Percentiles rank a stretch among this genome's conserved stretches.
phyloP scores from a whole-genome alignment of 2,113 vertebrate species.

The Saimiri boliviensis region DNA sequence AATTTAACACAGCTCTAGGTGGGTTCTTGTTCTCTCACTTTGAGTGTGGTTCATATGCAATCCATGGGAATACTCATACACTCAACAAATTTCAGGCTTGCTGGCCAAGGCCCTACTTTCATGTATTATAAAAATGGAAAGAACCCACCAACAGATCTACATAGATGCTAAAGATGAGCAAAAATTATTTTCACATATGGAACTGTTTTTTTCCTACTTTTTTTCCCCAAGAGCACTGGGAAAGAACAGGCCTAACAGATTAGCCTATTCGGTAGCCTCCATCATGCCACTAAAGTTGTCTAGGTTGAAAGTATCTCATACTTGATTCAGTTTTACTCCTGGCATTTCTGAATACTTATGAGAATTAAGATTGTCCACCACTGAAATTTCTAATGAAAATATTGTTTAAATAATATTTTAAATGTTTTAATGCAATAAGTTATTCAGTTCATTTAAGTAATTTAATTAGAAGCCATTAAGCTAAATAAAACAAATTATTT shows the following conservation, averaged over 20 bases:
- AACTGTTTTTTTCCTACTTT: not conserved
- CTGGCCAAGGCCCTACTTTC: not conserved
- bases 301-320: not conserved
- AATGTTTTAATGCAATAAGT: not conserved
- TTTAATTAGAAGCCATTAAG: not conserved
- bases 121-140: not conserved
- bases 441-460: not conserved
- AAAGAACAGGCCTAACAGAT: not conserved
- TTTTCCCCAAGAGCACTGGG: not conserved
- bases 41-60: not conserved
- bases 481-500: slow-evolving; percentile 12
- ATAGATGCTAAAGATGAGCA: not conserved
- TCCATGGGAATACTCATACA: not conserved
- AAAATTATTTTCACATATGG: not conserved
- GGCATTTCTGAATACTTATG: not conserved
- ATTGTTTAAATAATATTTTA: not conserved
- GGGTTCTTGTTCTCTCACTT: not conserved
- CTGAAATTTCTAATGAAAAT: slow-evolving; percentile 4
- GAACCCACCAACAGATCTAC: not conserved
- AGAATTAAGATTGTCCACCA: not conserved
- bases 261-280: not conserved
- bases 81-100: not conserved
- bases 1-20: not conserved
- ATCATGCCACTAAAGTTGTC: not conserved
- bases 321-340: not conserved